Percentiles rank a stretch among this genome's conserved stretches.
Evolutionary conservation across 2,113 vertebrate species (phyloP).

Genomic region (Dromas ardeola): DNA sequence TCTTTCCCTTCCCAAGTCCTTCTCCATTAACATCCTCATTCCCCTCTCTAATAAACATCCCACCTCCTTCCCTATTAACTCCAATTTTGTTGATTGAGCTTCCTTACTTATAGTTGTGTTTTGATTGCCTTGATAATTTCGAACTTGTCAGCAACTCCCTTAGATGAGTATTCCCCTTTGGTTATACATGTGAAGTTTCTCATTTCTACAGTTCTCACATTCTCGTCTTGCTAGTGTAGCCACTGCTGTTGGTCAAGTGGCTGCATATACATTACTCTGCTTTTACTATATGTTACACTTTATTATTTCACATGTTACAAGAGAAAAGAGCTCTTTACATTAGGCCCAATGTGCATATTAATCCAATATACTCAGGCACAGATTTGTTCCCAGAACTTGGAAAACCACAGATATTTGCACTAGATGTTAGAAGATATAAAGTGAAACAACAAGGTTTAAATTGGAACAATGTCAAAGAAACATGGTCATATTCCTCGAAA

Average conservation of each 20-base stretch:
- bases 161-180: neutral
- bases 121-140: neutral
- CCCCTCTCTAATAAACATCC: neutral
- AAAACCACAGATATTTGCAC: neutral
- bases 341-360: neutral
- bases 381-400: neutral
- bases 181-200: neutral
- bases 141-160: neutral
- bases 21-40: neutral
- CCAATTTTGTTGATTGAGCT: neutral
- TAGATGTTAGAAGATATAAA: neutral
- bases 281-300: neutral
- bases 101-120: neutral
- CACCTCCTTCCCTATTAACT: neutral
- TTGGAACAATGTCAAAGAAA: neutral
- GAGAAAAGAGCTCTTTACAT: neutral
- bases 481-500: neutral
- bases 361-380: neutral
- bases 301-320: neutral
- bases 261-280: neutral
- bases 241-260: neutral
- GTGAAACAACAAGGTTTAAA: neutral
- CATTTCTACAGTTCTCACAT: neutral
- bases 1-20: neutral
- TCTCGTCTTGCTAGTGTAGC: neutral